Percentiles rank a stretch among this genome's conserved stretches.
These are phyloP conservation scores for Drosophila simulans DNA, from an alignment of 1,140 invertebrate genomes.

Conservation along the genomic window DNA sequence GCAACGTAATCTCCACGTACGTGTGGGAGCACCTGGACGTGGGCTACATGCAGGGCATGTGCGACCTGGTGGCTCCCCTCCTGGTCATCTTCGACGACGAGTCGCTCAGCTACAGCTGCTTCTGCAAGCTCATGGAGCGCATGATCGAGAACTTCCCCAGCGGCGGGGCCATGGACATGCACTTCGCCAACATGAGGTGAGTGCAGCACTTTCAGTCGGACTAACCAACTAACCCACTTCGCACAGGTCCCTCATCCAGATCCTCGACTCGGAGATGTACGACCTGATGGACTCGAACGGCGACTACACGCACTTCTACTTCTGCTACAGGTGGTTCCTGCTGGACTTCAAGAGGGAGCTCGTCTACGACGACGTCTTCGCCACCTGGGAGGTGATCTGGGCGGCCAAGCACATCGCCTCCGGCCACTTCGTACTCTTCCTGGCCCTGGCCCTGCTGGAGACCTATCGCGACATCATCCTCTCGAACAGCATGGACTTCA, in stretches of 20 bases:
- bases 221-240: neutral
- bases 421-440: conserved; percentile 95
- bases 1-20: conserved; percentile 98
- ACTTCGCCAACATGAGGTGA: conserved; percentile 97
- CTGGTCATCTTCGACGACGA: conserved; percentile 97
- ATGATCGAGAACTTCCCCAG: conserved; percentile 97
- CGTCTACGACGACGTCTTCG: conserved; percentile 95
- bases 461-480: conserved; percentile 97
- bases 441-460: conserved; percentile 95
- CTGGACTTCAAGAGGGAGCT: conserved; percentile 92
- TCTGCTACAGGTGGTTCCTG: conserved; percentile 97
- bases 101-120: conserved; percentile 95
- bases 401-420: conserved; percentile 94
- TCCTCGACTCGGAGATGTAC: conserved; percentile 96
- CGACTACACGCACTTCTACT: conserved; percentile 98
- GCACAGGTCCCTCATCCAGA: conserved; percentile 90
- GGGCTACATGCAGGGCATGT: conserved; percentile 97
- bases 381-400: conserved; percentile 98
- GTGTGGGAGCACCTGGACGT: conserved; percentile 97
- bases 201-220: neutral
- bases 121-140: conserved; percentile 94
- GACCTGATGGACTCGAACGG: conserved; percentile 97
- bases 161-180: conserved; percentile 96
- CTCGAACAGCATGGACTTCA: conserved; percentile 98
- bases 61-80: conserved; percentile 96